These are phyloP conservation scores for Ictalurus punctatus DNA, from an alignment of 2,113 vertebrate species.

Conservation along the genomic window DNA sequence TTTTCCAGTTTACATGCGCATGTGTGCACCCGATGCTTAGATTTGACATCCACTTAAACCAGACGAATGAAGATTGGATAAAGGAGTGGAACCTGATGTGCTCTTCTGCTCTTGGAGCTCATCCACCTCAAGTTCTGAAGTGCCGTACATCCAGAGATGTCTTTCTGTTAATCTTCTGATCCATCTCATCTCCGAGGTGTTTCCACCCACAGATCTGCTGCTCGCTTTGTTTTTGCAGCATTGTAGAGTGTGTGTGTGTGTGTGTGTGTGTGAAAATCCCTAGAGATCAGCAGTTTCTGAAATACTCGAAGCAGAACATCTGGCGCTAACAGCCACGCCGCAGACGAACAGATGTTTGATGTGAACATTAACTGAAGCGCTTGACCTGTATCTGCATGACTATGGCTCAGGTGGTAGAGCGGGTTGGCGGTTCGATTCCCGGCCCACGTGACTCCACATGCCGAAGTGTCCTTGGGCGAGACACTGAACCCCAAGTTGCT, in stretches of 20 bases:
- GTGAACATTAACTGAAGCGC: not conserved
- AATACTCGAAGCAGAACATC: not conserved
- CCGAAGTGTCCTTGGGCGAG: no score
- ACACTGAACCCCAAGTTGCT: no score
- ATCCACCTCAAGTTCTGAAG: not conserved
- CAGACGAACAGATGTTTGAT: not conserved
- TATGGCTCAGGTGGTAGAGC: no score
- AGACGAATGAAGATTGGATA: not conserved
- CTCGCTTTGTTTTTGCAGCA: not conserved
- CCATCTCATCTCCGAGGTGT: not conserved
- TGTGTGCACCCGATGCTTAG: no score
- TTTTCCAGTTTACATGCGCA: no score
- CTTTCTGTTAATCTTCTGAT: not conserved
- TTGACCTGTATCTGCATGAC: not conserved
- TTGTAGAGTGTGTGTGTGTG: not conserved
- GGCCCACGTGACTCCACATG: no score
- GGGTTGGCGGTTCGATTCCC: no score
- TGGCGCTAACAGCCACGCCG: not conserved
- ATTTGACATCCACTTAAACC: not conserved
- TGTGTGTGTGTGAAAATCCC: not conserved
- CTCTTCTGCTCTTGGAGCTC: not conserved
- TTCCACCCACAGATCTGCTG: not conserved
- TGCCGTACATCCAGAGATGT: not conserved
- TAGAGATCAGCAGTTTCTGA: not conserved
- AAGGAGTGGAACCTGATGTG: not conserved